Base-by-base conservation (phyloP, 2,113 vertebrate species). In the Pollachius pollachius region DNA sequence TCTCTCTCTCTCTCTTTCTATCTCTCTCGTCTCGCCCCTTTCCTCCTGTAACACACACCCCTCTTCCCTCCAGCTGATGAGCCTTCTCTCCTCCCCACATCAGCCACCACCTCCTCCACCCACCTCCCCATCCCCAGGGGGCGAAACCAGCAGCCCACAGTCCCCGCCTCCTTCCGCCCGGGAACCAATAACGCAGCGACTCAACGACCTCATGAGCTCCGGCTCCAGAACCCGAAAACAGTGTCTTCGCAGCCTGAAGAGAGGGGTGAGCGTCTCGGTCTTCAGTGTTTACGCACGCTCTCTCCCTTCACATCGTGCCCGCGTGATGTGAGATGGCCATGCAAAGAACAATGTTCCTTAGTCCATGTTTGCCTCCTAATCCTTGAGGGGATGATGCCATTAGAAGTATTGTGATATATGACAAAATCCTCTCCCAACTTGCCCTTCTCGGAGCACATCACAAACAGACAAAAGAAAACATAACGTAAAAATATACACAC, bases 161-260 rank as follows among this genome's bases (percentile, higher is more conserved):
- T 97, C 96, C 86, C 96, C 96, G 63, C 96, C 96, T 88, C 94
- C 95, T 86, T 93, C 95, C 88, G 91, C 90, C 87, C 95, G 96
- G 93, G 97, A 98, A 83, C 96, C 96, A 88, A 95, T 99, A 88
- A 93, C 95, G 90, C 96, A 97, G 84, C 96, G 96, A 80, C 95
- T 99, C 87, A 98, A 98, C 89, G 96, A 97, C 90, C 96, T 99
- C 91, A 96, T 98, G 95, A 94, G 91, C 89, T 90, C 87, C 64
- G 81, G 89, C 25, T 97, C 97, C 93, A 96, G 95, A 93, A 97
- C 95, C 92, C 97, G 97, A 93, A 98, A 97, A 93, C 97, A 98
- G 93, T 99, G 96, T 94, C 94, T 99, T 87, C 89, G 96, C 88
- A 98, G 95, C 91, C 92, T 98, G 74, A 99, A 98, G 91, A 94